Percentiles rank a stretch among this genome's conserved stretches.
Conservation (phyloP, 2,113 vertebrate genomes). For the Trichechus manatus region DNA sequence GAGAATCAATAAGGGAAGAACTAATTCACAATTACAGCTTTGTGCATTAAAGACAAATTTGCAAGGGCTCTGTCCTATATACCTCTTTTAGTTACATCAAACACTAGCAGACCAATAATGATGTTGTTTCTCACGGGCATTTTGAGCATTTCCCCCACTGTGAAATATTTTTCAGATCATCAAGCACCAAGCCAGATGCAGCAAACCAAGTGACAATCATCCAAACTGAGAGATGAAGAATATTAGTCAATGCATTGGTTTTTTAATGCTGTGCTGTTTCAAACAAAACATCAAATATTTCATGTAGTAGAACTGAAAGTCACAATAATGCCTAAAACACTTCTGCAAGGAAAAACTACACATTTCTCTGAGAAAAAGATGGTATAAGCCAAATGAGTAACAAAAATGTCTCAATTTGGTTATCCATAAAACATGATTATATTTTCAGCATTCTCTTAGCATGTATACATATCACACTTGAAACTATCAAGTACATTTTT, state of each 20-base stretch:
- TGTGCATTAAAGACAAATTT: slow-evolving; percentile 12
- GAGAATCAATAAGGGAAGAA: not conserved
- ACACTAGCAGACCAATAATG: not conserved
- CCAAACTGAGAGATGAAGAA: slow-evolving; percentile 44
- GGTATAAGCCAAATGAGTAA: slow-evolving; percentile 40
- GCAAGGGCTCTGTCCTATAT: not conserved
- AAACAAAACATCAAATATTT: slow-evolving; percentile 54
- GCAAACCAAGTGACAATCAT: not conserved
- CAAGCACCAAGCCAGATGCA: slow-evolving; percentile 38
- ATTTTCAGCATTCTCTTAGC: slow-evolving; percentile 50
- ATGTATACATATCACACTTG: not conserved
- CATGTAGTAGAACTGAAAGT: slow-evolving; percentile 39
- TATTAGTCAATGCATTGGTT: not conserved
- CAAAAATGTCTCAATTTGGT: slow-evolving; percentile 51
- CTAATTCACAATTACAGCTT: slow-evolving; percentile 47
- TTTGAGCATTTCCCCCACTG: slow-evolving; percentile 40
- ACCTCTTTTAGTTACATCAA: not conserved
- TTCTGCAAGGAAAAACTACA: slow-evolving; percentile 74
- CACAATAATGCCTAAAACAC: slow-evolving; percentile 10
- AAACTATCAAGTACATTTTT: slow-evolving; percentile 50
- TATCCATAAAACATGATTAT: slow-evolving; percentile 13
- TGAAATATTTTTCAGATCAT: slow-evolving; percentile 62
- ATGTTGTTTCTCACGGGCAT: not conserved
- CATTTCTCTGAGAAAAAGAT: slow-evolving; percentile 37
- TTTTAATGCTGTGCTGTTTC: slow-evolving; percentile 1